Evolutionary conservation across 2,113 vertebrate species (phyloP), one percentile per base, ranked within the genome.

Genomic region (Trichechus manatus): DNA sequence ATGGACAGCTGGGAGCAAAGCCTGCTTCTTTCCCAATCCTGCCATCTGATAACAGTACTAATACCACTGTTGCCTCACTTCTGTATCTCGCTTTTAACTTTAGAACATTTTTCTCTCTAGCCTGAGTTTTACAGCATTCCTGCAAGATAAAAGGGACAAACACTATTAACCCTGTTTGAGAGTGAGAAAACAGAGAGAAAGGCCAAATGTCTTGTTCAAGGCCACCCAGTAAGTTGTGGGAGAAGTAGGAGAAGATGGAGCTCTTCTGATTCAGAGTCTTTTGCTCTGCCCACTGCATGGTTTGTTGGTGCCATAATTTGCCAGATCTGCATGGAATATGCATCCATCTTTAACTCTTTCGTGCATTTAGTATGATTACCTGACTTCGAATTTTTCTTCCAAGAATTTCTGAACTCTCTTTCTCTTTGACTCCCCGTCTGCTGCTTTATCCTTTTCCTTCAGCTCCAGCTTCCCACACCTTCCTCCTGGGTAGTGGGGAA

Each of bases 101-200:
- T 61, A 19, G 61, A 78, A 61, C 70, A 25, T 82, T 78, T 70
- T 82, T 44, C 75, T 95, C 85, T 74, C n/a, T 22, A 72, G n/a
- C 68, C 70, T 75, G 77, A 87, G 78, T 39, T 82, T 84, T 89
- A 74, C 6, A 79, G 63, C 53, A 79, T 66, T 56, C 79, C 36
- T 79, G 39, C 15, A 33, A 92, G 88, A 90, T 70, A 84, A 95
- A 96, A 72, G 56, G 56, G 84, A 33, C n/a, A 89, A 53, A 83
- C 80, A n/a, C 19, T 19, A 29, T 64, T 74, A 87, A 22, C 59
- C 64, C 64, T 36, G 70, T 84, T 70, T 39, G 87, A 91, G 82
- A 85, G 11, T 19, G 29, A 92, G 64, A 33, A 59, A 83, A 56
- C 23, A 83, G 56, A 87, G 77, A 79, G 59, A 68, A 75, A 8